Percentiles rank a stretch among this genome's conserved stretches.
These are phyloP conservation scores for Drosophila pseudoobscura DNA, from an alignment of 1,140 invertebrate genomes.

Conservation along the genomic window DNA sequence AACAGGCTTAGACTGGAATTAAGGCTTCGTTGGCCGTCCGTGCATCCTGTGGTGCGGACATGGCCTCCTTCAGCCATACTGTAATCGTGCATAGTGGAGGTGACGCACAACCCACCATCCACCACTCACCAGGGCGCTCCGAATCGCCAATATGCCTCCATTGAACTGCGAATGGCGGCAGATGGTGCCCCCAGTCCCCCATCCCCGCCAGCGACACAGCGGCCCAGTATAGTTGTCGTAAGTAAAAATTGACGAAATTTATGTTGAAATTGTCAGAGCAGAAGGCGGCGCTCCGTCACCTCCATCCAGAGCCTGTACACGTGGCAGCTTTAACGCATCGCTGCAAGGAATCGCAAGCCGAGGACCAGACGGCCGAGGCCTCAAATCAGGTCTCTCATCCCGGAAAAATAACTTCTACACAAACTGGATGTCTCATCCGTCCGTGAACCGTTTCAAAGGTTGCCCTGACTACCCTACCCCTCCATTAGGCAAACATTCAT, in stretches of 20 bases:
- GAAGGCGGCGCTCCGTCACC: constrained; percentile 45
- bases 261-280: constrained; percentile 72
- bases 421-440: constrained; percentile 9
- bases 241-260: constrained; percentile 73
- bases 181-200: constrained; percentile 35
- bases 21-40: constrained; percentile 27
- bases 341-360: not conserved
- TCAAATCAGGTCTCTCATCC: too few species aligned
- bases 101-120: constrained; percentile 23
- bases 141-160: constrained; percentile 67
- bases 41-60: constrained; percentile 52
- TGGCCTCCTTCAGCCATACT: constrained; percentile 28
- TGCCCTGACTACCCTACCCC: constrained; percentile 18
- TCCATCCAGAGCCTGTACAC: constrained; percentile 19
- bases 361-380: too few species aligned
- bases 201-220: constrained; percentile 15
- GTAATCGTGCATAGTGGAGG: constrained; percentile 13
- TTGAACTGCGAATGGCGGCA: constrained; percentile 63
- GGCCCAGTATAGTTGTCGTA: constrained; percentile 64
- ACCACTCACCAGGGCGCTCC: constrained; percentile 19
- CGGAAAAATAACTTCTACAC: constrained; percentile 1
- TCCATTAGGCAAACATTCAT: not conserved
- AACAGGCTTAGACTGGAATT: constrained; percentile 43
- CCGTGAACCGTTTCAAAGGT: constrained; percentile 12
- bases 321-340: constrained; percentile 26